These are phyloP conservation scores for Aphelocoma coerulescens DNA, from an alignment of 2,113 vertebrate species.

Conservation along the genomic window DNA sequence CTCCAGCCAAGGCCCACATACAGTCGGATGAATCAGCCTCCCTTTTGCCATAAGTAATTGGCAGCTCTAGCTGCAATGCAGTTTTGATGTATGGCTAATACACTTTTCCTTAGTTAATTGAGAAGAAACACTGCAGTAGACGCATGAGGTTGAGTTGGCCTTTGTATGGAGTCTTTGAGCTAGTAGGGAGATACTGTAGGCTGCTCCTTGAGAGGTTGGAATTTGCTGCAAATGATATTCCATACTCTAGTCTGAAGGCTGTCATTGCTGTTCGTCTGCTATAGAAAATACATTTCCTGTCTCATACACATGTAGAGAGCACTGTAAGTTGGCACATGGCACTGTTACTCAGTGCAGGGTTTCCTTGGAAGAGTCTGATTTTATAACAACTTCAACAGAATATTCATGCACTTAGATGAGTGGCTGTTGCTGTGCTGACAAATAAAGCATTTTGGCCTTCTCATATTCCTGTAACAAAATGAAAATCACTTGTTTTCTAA, in stretches of 20 bases:
- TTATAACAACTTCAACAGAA: neutral
- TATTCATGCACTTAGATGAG: conserved; percentile 10
- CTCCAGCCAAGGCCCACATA: conserved; percentile 52
- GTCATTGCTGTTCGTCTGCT: neutral
- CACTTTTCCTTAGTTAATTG: conserved; percentile 8
- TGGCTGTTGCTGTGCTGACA: conserved; percentile 27
- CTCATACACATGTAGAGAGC: neutral
- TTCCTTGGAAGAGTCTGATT: conserved; percentile 11
- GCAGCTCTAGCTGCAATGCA: conserved; percentile 63
- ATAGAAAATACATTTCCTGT: neutral
- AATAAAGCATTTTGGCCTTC: conserved; percentile 18
- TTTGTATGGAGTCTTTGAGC: neutral
- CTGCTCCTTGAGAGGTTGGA: neutral
- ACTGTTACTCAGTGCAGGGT: neutral
- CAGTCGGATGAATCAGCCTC: conserved; percentile 46
- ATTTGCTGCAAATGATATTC: neutral
- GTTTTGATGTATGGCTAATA: conserved; percentile 30
- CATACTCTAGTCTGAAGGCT: neutral
- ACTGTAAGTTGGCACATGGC: neutral
- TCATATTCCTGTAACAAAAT: conserved; percentile 9
- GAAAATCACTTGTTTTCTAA: conserved; percentile 31
- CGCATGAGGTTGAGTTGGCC: neutral
- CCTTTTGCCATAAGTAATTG: conserved; percentile 34
- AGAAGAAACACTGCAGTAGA: conserved; percentile 30
- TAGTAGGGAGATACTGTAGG: neutral